A percentile compares a stretch with the other conserved stretches of the same genome.
Evolutionary conservation across 2,113 vertebrate species (phyloP).

Genomic region (Syngnathoides biaculeatus): DNA sequence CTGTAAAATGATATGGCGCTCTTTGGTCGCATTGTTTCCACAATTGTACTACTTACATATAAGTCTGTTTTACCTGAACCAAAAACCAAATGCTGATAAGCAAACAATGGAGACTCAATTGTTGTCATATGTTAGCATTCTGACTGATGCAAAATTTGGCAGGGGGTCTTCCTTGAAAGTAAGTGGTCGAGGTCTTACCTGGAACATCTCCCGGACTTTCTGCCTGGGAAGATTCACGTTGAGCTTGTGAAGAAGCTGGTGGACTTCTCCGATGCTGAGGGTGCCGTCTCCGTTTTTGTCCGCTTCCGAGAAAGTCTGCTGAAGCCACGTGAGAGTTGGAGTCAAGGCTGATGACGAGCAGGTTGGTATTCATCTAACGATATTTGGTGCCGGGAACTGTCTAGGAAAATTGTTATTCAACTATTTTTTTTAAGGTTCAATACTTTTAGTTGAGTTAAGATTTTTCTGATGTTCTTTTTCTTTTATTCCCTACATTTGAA

Average conservation of each 20-base stretch:
- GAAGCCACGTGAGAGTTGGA: slow-evolving; percentile 82
- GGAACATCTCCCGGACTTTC: slow-evolving; percentile 93
- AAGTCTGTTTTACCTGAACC: no score
- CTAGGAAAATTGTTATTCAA: not conserved
- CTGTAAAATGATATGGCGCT: slow-evolving; percentile 54
- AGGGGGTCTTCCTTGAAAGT: not conserved
- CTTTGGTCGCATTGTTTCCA: not conserved
- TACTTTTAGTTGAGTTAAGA: no score
- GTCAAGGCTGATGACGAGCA: slow-evolving; percentile 68
- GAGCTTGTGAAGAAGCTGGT: slow-evolving; percentile 93
- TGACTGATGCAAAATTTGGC: no score
- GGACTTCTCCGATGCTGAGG: slow-evolving; percentile 88
- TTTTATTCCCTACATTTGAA: no score
- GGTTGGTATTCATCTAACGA: not conserved
- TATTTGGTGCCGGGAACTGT: not conserved
- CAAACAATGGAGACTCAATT: no score
- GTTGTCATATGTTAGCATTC: no score
- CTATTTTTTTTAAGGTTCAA: not conserved
- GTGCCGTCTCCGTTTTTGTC: slow-evolving; percentile 94
- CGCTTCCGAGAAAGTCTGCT: slow-evolving; percentile 94
- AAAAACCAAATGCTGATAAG: no score
- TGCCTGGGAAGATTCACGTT: slow-evolving; percentile 92
- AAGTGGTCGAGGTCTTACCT: slow-evolving; percentile 66
- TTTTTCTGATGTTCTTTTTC: no score
- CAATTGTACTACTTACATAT: no score